These are phyloP conservation scores for Asteroscopus sphinx DNA, from an alignment of 2,888 invertebrate species.

Conservation along the genomic window DNA sequence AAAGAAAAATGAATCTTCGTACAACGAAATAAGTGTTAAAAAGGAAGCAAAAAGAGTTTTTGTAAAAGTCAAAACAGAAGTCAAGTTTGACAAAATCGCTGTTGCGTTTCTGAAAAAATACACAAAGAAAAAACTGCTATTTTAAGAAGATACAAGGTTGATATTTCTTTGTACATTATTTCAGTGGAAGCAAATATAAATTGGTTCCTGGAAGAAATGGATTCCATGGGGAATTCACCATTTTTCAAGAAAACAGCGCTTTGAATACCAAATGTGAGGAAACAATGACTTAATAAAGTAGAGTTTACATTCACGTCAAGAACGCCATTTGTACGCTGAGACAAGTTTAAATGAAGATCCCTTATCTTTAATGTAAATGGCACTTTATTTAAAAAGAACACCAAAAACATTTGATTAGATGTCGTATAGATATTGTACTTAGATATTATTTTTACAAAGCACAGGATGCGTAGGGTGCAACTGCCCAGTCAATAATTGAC, in stretches of 20 bases:
- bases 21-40: constrained; percentile 55
- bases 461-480: too few relatives aligned
- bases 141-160: constrained; percentile 37
- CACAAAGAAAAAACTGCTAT: constrained; percentile 7
- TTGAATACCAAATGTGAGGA: constrained; percentile 72
- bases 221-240: constrained; percentile 71
- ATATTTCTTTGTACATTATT: constrained; percentile 21
- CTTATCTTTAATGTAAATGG: constrained; percentile 6
- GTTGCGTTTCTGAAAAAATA: constrained; percentile 12
- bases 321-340: constrained; percentile 32
- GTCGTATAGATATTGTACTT: too few relatives aligned
- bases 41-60: constrained; percentile 44
- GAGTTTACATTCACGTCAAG: constrained; percentile 47
- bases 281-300: constrained; percentile 64
- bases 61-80: constrained; percentile 59
- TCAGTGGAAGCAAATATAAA: constrained; percentile 34
- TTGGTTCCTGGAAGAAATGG: constrained; percentile 64
- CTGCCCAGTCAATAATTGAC: too few relatives aligned
- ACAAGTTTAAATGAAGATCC: constrained; percentile 32
- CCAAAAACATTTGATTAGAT: background rate
- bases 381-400: background rate
- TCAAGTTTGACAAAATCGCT: constrained; percentile 30
- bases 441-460: too few relatives aligned
- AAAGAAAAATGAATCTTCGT: constrained; percentile 61
- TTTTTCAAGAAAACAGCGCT: constrained; percentile 78